These are phyloP conservation scores for Porites divaricata DNA, from an alignment of 92 coral and sea anemone genomes.

Conservation along the genomic window DNA sequence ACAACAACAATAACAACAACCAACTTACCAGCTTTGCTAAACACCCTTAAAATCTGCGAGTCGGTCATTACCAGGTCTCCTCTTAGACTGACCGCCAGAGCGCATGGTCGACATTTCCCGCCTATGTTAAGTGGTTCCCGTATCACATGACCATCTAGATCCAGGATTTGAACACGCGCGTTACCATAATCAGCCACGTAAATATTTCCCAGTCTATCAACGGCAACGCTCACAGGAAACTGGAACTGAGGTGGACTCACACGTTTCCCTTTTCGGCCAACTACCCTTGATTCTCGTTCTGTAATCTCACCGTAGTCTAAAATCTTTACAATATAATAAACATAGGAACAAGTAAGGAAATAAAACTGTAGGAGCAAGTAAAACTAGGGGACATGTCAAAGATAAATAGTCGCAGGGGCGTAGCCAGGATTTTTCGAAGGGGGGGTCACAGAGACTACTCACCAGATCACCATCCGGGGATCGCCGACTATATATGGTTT, in stretches of 20 bases:
- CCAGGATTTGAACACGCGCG: slow-evolving; percentile 83
- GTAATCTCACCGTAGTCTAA: slow-evolving; percentile 83
- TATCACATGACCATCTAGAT: slow-evolving; percentile 55
- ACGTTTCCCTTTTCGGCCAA: slow-evolving; percentile 91
- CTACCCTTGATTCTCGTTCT: slow-evolving; percentile 72
- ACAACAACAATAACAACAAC: too few species aligned
- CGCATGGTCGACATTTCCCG: slow-evolving; percentile 91
- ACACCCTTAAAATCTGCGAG: slow-evolving; percentile 86
- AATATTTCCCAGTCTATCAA: slow-evolving; percentile 67
- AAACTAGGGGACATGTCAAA: too few species aligned
- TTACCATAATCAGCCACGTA: slow-evolving; percentile 93
- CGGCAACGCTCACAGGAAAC: slow-evolving; percentile 78
- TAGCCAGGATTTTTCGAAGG: too few species aligned
- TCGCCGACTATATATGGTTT: too few species aligned
- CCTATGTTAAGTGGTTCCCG: slow-evolving; percentile 90
- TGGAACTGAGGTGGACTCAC: slow-evolving; percentile 85
- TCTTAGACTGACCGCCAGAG: slow-evolving; percentile 76
- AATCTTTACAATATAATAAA: slow-evolving; percentile 41
- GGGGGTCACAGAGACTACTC: too few species aligned
- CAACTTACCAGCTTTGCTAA: slow-evolving; percentile 75
- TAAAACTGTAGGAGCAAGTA: background rate
- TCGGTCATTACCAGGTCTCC: slow-evolving; percentile 90
- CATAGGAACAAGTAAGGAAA: background rate
- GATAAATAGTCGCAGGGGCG: too few species aligned
- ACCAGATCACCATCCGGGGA: too few species aligned